Percentiles rank a stretch among this genome's conserved stretches.
These are phyloP conservation scores for Calidris pygmaea DNA, from an alignment of 2,113 vertebrate species.

Conservation along the genomic window DNA sequence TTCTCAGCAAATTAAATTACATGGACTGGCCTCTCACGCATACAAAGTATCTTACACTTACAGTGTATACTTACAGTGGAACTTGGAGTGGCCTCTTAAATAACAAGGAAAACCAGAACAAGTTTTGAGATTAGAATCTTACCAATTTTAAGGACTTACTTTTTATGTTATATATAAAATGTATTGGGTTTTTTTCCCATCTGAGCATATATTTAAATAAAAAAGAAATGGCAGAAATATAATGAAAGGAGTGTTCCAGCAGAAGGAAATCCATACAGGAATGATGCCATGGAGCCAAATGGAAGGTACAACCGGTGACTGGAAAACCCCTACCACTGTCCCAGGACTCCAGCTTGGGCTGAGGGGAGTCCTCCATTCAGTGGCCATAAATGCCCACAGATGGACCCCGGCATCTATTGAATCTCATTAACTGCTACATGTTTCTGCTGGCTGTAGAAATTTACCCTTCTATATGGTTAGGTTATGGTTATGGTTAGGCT, in stretches of 20 bases:
- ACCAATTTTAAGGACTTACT: background rate
- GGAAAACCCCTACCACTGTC: background rate
- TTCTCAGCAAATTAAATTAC: background rate
- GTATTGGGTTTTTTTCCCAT: accelerated
- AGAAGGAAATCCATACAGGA: background rate
- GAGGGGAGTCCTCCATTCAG: background rate
- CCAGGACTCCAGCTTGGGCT: background rate
- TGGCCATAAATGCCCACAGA: background rate
- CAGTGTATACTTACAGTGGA: background rate
- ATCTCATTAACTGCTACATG: background rate
- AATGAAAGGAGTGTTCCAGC: background rate
- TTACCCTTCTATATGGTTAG: background rate
- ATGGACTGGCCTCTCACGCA: background rate
- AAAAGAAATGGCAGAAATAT: background rate
- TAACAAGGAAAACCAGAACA: background rate
- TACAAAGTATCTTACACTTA: background rate
- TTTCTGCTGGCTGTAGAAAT: background rate
- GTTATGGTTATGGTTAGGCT: background rate
- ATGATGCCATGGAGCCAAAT: background rate
- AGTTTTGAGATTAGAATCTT: background rate
- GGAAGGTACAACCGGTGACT: background rate
- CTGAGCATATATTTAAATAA: background rate
- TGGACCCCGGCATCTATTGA: background rate
- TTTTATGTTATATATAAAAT: background rate
- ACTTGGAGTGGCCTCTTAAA: background rate